Evolutionary conservation across 2,113 vertebrate genomes (phyloP).

Genomic region (Aspidoscelis tigris): DNA sequence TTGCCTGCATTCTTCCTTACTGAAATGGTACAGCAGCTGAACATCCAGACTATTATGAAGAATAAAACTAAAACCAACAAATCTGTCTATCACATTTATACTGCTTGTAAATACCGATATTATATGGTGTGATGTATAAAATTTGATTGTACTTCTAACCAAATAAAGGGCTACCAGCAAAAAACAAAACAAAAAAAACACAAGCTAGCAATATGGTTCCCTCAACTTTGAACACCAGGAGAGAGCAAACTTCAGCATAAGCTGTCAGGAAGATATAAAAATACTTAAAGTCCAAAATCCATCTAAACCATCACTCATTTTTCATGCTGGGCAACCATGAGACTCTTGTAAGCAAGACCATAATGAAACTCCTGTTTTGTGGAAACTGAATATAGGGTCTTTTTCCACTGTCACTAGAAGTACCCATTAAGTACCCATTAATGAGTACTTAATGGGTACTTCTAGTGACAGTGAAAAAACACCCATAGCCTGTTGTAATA

Average conservation of each 20-base stretch:
- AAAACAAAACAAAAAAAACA: too few species aligned
- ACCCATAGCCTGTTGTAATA: too few species aligned
- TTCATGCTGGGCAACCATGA: too few species aligned
- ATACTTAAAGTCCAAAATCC: too few species aligned
- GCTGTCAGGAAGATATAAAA: neutral
- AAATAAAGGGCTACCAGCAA: neutral
- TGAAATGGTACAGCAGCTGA: neutral
- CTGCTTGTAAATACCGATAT: neutral
- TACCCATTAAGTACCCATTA: too few species aligned
- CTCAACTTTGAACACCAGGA: neutral
- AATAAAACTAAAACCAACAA: conserved; percentile 2
- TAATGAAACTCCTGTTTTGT: too few species aligned
- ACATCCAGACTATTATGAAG: neutral
- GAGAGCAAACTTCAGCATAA: neutral
- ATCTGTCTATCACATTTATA: neutral
- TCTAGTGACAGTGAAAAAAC: too few species aligned
- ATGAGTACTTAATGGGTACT: too few species aligned
- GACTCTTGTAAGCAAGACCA: too few species aligned
- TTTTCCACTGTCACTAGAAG: too few species aligned
- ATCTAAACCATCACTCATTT: too few species aligned
- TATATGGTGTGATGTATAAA: neutral
- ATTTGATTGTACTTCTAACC: neutral
- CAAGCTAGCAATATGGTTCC: neutral
- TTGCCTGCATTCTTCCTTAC: neutral
- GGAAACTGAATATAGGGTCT: too few species aligned